Conservation (phyloP, 2,113 vertebrate genomes). For the Carassius gibelio region DNA sequence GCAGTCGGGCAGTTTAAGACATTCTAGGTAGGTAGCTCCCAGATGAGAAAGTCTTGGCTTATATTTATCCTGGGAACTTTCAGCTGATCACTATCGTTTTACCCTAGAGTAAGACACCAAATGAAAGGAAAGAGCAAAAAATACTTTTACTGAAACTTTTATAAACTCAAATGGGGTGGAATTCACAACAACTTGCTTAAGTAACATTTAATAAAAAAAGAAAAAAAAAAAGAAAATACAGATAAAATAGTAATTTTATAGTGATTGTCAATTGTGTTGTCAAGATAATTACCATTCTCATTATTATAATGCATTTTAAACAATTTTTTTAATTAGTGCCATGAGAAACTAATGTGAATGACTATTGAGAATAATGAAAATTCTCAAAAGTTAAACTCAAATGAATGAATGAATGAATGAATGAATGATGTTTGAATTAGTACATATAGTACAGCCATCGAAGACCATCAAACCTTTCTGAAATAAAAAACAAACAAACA, state of each 20-base stretch:
- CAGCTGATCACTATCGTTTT: neutral
- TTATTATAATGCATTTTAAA: neutral
- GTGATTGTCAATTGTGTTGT: no score
- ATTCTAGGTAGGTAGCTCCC: neutral
- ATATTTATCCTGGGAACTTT: neutral
- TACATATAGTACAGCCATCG: no score
- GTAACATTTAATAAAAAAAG: no score
- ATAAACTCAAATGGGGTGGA: neutral
- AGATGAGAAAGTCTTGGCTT: neutral
- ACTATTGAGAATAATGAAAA: no score
- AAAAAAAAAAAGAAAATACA: no score
- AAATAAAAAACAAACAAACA: no score
- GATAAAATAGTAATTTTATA: no score
- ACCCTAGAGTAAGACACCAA: neutral
- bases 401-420: no score
- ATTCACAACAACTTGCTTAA: neutral
- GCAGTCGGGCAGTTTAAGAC: neutral
- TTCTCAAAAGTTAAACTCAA: no score
- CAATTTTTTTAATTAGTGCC: neutral
- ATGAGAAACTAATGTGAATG: no score
- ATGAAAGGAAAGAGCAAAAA: neutral
- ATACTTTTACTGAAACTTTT: neutral
- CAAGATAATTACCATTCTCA: neutral
- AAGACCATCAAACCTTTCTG: no score
- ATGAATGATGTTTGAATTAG: no score